Evolutionary conservation across 1,140 invertebrate species (phyloP), one percentile per base, ranked within the genome.

Genomic region (Papilio polyxenes): DNA sequence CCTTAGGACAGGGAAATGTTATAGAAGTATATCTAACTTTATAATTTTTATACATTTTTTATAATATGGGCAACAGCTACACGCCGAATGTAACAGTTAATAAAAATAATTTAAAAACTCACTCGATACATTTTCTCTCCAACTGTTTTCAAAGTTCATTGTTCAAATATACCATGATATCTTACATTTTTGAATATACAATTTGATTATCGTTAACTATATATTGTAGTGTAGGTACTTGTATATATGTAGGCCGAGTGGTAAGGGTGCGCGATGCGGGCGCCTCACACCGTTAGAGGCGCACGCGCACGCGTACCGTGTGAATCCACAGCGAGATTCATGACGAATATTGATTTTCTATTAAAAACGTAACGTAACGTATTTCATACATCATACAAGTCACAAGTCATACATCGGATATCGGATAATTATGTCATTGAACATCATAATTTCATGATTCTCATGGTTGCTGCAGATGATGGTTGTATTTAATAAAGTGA

Each of bases 181-280:
- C 10, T 8, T 69, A 13, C 7, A 69, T 69, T 69, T 65, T 69
- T 65, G 37, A 37, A 8, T 69, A 69, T 17, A 72, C 65, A 72
- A 72, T 37, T 37, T 31, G 37, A 37, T 40, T 65, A 31, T 72
- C 65, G 65, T 37, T 72, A 69, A 37, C 65, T 69, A 72, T 40
- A 72, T 72, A 40, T 72, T 37, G 13, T 72, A 11, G 20, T 31
- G 23, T 37, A 69, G 4, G 23, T 69, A 72, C 65, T 72, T 72
- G 65, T 37, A 37, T 56, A 31, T 31, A 56, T 72, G 65, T 72
- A 72, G 65, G 65, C 31, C 31, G 65, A 72, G 65, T 72, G 13
- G 23, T 31, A 72, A 72, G 65, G 65, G 65, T 72, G 65, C 65
- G 65, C 65, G 13, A 72, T 72, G 65, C 65, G 65, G 65, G 65